phyloP scores from a whole-genome alignment of 2,888 invertebrate species.

The Tetropium fuscum region DNA sequence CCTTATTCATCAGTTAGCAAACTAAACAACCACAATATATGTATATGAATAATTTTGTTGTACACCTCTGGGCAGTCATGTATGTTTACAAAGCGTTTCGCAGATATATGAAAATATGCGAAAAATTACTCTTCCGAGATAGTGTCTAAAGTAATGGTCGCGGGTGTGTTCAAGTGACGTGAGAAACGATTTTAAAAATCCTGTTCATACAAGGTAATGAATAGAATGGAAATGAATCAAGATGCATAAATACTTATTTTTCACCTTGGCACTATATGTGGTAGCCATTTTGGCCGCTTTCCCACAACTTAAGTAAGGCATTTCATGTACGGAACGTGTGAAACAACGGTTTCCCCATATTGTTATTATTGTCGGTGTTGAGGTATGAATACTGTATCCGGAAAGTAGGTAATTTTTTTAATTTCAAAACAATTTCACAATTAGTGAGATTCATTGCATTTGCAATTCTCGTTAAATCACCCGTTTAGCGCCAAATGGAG shows the following conservation, averaged over 20 bases:
- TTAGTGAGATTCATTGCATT: neutral
- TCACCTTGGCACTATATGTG: conserved; percentile 25
- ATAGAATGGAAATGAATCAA: conserved; percentile 30
- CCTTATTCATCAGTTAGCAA: conserved; percentile 11
- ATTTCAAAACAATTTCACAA: neutral
- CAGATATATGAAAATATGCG: conserved; percentile 11
- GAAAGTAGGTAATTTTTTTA: neutral
- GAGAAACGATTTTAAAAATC: conserved; percentile 27
- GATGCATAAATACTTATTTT: conserved; percentile 20
- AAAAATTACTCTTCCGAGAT: conserved; percentile 26
- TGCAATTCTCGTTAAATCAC: neutral
- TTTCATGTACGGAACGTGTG: conserved; percentile 25
- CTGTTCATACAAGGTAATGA: conserved; percentile 20
- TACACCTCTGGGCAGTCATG: conserved; percentile 11
- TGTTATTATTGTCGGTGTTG: conserved; percentile 1
- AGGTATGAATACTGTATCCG: neutral
- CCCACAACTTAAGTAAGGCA: conserved; percentile 23
- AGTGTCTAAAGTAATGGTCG: conserved; percentile 20
- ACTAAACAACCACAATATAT: no score
- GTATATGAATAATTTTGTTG: conserved; percentile 9
- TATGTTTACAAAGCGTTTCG: conserved; percentile 10
- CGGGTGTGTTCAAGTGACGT: conserved; percentile 17
- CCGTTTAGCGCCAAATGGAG: neutral
- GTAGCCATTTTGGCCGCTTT: conserved; percentile 23
- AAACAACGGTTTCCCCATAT: conserved; percentile 24